Evolutionary conservation across 2,888 invertebrate genomes (phyloP).

Genomic region (Lasioglossum figueresi): DNA sequence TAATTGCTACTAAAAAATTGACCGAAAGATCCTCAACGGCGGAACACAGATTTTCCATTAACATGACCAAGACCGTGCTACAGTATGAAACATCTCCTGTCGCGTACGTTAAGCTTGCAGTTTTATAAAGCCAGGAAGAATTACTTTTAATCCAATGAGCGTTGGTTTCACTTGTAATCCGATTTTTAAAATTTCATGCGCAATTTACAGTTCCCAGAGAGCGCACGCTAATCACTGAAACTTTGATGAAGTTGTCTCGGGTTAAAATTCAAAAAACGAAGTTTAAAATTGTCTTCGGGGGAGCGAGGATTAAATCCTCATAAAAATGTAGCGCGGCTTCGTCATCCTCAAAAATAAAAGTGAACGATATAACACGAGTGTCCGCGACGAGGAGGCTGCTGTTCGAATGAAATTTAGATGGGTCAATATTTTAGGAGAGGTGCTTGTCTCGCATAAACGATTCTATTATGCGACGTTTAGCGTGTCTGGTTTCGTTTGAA

Average conservation of each 20-base stretch:
- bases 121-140: neutral
- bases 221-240: neutral
- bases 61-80: neutral
- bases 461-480: neutral
- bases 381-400: too few species aligned
- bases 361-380: neutral
- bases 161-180: neutral
- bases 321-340: neutral
- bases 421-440: neutral
- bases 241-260: slow-evolving; percentile 1
- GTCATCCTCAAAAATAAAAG: neutral
- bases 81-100: neutral
- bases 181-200: neutral
- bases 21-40: neutral
- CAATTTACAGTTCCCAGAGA: neutral
- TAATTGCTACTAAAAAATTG: neutral
- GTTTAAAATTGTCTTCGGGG: neutral
- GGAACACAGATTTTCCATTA: neutral
- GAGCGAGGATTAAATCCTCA: neutral
- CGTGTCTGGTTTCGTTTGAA: neutral
- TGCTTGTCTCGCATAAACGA: neutral
- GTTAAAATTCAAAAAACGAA: neutral
- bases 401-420: neutral
- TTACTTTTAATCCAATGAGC: neutral
- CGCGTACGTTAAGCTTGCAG: neutral